Conservation (phyloP, 2,888 invertebrate genomes). For the Emmelina monodactyla region DNA sequence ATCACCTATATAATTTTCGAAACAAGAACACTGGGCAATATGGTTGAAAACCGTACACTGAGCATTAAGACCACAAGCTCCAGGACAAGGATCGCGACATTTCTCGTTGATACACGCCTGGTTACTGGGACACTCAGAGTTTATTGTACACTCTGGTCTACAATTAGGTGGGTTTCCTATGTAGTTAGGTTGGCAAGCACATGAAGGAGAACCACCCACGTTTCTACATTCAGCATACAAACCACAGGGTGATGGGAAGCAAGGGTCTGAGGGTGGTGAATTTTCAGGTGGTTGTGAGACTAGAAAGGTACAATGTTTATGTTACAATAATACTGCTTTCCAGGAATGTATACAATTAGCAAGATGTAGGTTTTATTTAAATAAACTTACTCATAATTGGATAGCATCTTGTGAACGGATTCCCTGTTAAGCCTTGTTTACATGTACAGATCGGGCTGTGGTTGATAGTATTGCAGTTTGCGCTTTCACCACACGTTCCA, state of each 20-base stretch:
- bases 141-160: conserved; percentile 73
- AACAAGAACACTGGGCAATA: conserved; percentile 69
- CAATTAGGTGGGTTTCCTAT: conserved; percentile 73
- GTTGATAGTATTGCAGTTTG: conserved; percentile 70
- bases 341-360: background rate
- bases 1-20: conserved; percentile 65
- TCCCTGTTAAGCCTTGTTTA: conserved; percentile 73
- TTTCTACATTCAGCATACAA: conserved; percentile 69
- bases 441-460: conserved; percentile 82
- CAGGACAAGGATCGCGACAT: conserved; percentile 73
- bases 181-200: conserved; percentile 67
- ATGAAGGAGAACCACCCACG: conserved; percentile 63
- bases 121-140: conserved; percentile 72
- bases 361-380: conserved; percentile 3
- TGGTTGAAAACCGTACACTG: conserved; percentile 69
- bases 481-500: conserved; percentile 67
- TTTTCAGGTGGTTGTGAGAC: conserved; percentile 36
- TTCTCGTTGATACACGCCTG: conserved; percentile 72
- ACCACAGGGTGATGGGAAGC: conserved; percentile 74
- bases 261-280: conserved; percentile 55
- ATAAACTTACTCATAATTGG: conserved; percentile 53
- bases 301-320: conserved; percentile 25
- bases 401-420: conserved; percentile 78
- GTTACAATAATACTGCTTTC: background rate
- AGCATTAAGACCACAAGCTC: conserved; percentile 70